Base-by-base conservation (phyloP, 2,113 vertebrate genomes). In the Cyanoderma ruficeps region DNA sequence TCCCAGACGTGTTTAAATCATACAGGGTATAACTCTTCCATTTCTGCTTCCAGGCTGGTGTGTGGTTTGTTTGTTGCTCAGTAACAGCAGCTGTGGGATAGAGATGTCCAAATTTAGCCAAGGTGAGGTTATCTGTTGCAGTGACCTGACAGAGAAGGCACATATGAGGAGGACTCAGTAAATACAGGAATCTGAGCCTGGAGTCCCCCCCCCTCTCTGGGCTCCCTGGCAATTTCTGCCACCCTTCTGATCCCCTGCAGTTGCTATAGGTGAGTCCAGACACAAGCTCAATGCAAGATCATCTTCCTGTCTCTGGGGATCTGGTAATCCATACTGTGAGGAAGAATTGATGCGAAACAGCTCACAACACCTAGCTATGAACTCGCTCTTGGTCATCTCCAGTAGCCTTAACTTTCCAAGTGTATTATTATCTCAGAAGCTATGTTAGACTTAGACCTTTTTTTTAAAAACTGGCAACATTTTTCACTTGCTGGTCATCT, bases 51-150 rank as follows among this genome's bases (percentile, higher is more conserved):
- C 15, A 57, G 16, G 59, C 27, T 72, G 82, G 23, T 5, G 4
- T 21, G 37, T 75, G 72, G 78, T 78, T 93, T 39, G n/a, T 53
- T 71, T 87, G 65, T 20, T 47, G 69, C 52, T 28, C 55, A 30
- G 75, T 59, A 68, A 83, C 52, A 59, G 35, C 7, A 41, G 59
- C 22, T 0, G 5, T 4, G 23, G 68, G 60, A 39, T 12, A 59
- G 59, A 55, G 64, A 41, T 65, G 59, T 24, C 83, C 1, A 4
- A 86, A 81, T 90, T 94, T 86, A 94, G 90, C 68, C 76, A 53
- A 72, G 89, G 50, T 69, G 85, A 80, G 44, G 64, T 88, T 80
- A 50, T 22, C 47, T 63, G 49, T 8, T 61, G 68, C 50, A 56
- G 52, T 35, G 60, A 69, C 68, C 74, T 2, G 4, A 3, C 50